Evolutionary conservation across 2,888 invertebrate genomes (phyloP).

Genomic region (Parthenolecanium corni): DNA sequence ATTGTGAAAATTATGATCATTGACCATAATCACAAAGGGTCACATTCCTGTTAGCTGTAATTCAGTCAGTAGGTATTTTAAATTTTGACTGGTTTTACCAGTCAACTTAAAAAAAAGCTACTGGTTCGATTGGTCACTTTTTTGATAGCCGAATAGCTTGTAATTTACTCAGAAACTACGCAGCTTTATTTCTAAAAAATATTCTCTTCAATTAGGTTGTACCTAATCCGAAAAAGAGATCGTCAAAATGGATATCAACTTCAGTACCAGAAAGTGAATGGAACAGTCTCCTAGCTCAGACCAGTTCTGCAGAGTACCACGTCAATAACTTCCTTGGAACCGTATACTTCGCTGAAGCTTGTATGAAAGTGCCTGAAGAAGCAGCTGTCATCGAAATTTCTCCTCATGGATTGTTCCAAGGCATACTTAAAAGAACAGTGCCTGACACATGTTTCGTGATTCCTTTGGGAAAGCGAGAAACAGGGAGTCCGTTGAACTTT

Average conservation of each 20-base stretch:
- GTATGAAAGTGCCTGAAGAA: constrained; percentile 46
- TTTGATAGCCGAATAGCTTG: too few species aligned
- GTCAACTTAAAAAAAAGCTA: too few species aligned
- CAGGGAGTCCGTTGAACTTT: constrained; percentile 44
- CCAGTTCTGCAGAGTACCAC: constrained; percentile 47
- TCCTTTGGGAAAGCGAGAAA: constrained; percentile 46
- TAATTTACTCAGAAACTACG: too few species aligned
- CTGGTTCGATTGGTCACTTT: too few species aligned
- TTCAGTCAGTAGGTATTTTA: too few species aligned
- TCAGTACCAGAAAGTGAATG: constrained; percentile 44
- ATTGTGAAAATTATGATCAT: too few species aligned
- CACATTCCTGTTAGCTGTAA: too few species aligned
- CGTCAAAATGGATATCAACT: constrained; percentile 47
- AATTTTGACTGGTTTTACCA: too few species aligned
- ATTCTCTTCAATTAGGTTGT: constrained; percentile 34
- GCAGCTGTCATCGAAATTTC: constrained; percentile 51
- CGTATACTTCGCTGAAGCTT: constrained; percentile 47
- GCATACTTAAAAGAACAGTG: constrained; percentile 47
- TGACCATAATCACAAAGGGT: too few species aligned
- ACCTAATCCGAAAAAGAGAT: constrained; percentile 40
- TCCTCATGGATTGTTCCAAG: constrained; percentile 50
- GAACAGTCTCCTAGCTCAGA: constrained; percentile 41
- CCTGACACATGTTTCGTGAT: constrained; percentile 43
- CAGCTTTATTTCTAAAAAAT: not conserved
- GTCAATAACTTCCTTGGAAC: constrained; percentile 45